Conservation (phyloP, 1,140 invertebrate species). For the Temnothorax curvispinosus region DNA sequence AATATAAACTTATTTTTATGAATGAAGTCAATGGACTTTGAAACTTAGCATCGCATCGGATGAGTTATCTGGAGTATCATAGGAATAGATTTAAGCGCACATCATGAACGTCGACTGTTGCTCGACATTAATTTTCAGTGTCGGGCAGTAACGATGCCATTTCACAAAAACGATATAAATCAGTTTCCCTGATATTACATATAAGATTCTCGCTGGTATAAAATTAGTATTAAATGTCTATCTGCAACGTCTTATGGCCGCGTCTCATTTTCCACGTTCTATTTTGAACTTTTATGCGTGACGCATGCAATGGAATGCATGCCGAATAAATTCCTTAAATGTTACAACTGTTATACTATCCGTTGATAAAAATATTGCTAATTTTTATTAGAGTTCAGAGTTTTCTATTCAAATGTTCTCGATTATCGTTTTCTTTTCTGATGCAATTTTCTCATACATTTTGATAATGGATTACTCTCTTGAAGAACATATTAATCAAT, state of each 20-base stretch:
- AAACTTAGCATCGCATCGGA: background rate
- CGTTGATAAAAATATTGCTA: background rate
- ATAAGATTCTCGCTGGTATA: background rate
- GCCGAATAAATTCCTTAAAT: background rate
- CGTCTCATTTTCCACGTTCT: constrained; percentile 13
- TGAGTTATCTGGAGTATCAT: background rate
- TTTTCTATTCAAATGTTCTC: background rate
- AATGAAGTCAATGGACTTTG: background rate
- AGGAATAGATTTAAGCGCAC: constrained; percentile 4
- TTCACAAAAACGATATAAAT: constrained; percentile 8
- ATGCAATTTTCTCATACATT: background rate
- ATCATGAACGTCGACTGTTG: background rate
- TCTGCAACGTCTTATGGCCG: background rate
- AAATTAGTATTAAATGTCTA: constrained; percentile 25
- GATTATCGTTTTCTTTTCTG: background rate
- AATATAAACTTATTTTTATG: constrained; percentile 4
- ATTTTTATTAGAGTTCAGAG: background rate
- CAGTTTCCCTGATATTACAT: constrained; percentile 32
- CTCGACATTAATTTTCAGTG: constrained; percentile 37
- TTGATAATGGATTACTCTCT: background rate
- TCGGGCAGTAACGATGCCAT: background rate
- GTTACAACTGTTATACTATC: background rate
- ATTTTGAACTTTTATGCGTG: constrained; percentile 11
- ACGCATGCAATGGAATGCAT: background rate
- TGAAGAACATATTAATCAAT: background rate